Base-by-base conservation (phyloP, 1,140 invertebrate species). In the Drosophila aff. region DNA sequence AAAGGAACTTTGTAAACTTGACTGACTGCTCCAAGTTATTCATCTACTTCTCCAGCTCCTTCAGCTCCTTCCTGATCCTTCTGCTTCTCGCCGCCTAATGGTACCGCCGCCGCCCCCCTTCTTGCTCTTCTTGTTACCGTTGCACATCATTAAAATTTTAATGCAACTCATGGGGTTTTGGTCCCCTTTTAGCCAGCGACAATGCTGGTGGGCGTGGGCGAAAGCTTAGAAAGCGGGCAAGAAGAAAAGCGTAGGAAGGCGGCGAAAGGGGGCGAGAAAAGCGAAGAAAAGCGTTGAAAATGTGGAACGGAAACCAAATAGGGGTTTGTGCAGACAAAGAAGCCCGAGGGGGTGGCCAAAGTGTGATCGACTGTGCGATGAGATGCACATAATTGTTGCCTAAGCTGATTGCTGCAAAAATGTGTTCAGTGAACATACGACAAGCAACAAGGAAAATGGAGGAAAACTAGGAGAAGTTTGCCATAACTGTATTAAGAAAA, bases 71-170 rank as follows among this genome's bases (percentile, higher is more conserved):
- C 26, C 46, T 31, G 36, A 49, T 23, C 38, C 65, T 62, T 49
- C 15, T 10, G 13, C 41, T 5, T 21, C 13, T n/a, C 52, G 23
- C 15, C 28, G 18, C 33, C 38, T 38, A 57, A 28, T 31, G 43
- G 62, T 4, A 16, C 11, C n/a, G 7, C 43, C 41, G 3, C 21
- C 16, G 7, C 0, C 15, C n/a, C 38, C 28, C 28, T 4, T 38
- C 16, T 60, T 44, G 5, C 41, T 66, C 31, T 36, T 31, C 46
- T 46, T 72, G 69, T 41, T 43, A 73, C 49, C 67, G 62, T 71
- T 71, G 68, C 84, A 87, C 84, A 81, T 87, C 84, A 87, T 87
- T 87, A 87, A 87, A 89, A 87, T 75, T 89, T 77, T 81, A 84
- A 87, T 87, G 84, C 65, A 44, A 57, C 43, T 43, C 71, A 62